phyloP scores from a whole-genome alignment of 2,888 invertebrate genomes.

The Synanthedon myopaeformis region DNA sequence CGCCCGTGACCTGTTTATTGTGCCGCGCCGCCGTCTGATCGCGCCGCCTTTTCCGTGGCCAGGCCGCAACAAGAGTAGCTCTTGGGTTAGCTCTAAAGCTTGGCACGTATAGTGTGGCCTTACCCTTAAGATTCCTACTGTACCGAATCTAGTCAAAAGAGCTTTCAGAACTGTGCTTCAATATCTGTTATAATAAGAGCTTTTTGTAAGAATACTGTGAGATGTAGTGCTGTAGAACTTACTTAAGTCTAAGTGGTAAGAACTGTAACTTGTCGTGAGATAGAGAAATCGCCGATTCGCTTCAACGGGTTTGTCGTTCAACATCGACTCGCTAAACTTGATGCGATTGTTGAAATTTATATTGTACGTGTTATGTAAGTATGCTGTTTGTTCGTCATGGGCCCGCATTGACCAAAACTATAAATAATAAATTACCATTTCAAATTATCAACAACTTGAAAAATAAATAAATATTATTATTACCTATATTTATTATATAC shows the following conservation, averaged over 20 bases:
- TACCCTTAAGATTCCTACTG: slow-evolving; percentile 1
- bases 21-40: too few species aligned
- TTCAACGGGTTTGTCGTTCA: slow-evolving; percentile 17
- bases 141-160: slow-evolving; percentile 32
- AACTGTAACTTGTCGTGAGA: slow-evolving; percentile 22
- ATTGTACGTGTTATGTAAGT: not conserved
- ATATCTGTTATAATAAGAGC: slow-evolving; percentile 52
- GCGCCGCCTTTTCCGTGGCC: too few species aligned
- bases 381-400: slow-evolving; percentile 14
- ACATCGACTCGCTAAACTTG: slow-evolving; percentile 20
- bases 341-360: slow-evolving; percentile 9
- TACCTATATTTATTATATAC: too few species aligned
- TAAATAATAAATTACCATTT: too few species aligned
- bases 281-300: slow-evolving; percentile 19
- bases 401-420: slow-evolving; percentile 3
- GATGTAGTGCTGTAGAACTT: slow-evolving; percentile 45
- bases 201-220: slow-evolving; percentile 35
- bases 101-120: too few species aligned
- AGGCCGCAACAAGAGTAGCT: too few species aligned
- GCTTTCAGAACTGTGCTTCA: slow-evolving; percentile 56
- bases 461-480: too few species aligned
- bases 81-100: too few species aligned
- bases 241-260: slow-evolving; percentile 24
- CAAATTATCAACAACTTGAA: too few species aligned
- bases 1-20: too few species aligned